Evolutionary conservation across 2,888 invertebrate species (phyloP).

Genomic region (Phragmatobia fuliginosa): DNA sequence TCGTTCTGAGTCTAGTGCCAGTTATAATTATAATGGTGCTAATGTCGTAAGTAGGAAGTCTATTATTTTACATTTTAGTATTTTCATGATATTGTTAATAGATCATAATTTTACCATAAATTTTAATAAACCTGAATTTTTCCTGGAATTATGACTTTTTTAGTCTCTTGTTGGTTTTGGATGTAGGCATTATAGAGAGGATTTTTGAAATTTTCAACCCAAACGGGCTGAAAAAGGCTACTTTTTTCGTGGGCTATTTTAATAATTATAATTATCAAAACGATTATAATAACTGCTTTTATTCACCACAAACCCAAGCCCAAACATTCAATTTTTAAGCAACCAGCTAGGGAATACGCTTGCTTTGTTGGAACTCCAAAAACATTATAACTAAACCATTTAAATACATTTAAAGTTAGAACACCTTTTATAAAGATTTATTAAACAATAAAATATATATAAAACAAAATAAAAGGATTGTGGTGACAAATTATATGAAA

Average conservation of each 20-base stretch:
- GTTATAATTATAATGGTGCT: not conserved
- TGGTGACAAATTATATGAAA: not conserved
- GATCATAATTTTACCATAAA: too few species aligned
- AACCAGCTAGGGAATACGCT: not conserved
- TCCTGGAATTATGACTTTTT: too few species aligned
- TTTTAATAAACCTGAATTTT: too few species aligned
- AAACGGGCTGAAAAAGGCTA: too few species aligned
- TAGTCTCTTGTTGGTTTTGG: too few species aligned
- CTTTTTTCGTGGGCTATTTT: too few species aligned
- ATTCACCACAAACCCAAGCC: not conserved
- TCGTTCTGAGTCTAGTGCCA: constrained; percentile 5
- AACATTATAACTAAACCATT: not conserved
- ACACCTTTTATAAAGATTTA: not conserved
- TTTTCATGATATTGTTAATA: not conserved
- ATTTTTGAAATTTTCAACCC: too few species aligned
- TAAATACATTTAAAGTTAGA: not conserved
- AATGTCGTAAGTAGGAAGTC: not conserved
- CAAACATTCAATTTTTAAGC: not conserved
- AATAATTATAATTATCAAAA: too few species aligned
- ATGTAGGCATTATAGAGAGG: too few species aligned
- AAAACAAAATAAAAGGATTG: not conserved
- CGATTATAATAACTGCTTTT: not conserved
- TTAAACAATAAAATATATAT: too few species aligned
- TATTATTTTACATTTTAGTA: not conserved
- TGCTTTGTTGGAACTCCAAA: not conserved